Evolutionary conservation across 2,113 vertebrate species (phyloP), one percentile per base, ranked within the genome.

Genomic region (Aegithalos caudatus): DNA sequence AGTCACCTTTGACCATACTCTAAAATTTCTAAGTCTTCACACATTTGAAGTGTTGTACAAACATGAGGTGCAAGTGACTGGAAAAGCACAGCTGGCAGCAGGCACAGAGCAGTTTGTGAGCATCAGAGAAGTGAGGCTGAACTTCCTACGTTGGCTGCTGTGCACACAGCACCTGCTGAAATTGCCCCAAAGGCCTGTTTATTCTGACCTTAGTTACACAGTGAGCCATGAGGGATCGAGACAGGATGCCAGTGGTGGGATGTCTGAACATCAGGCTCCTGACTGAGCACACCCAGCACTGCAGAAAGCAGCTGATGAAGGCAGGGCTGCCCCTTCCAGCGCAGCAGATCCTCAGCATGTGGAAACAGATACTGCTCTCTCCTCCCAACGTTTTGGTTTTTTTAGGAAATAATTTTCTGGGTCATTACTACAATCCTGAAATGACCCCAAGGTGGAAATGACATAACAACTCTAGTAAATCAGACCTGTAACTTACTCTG

Each of bases 391-490:
- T 78, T 90, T 47, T 35, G 11, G 12, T 11, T 14, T 60, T 51
- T 83, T 58, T 70, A 61, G 28, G 47, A 86, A 90, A 7, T 80
- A 22, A 62, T 76, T 33, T 84, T 72, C 42, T 83, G 71, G 44
- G 60, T 94, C 72, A 6, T 4, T 48, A 40, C 31, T 69, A 50
- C 31, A 92, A 64, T 92, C 47, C 62, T 92, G 24, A 80, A 35
- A 67, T 67, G 56, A 54, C 54, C 42, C 2, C 29, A 62, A 74
- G 38, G 60, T 96, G 51, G 78, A 96, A 89, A 51, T 83, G 33
- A 62, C 35, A 54, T 45, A 92, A 78, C 58, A 86, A 58, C 51
- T 96, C 47, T 51, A 94, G 92, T 95, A 94, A 95, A 95, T 73
- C 38, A 51, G 67, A 88, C 47, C 44, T 95, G 62, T 83, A 82